Evolutionary conservation across 2,797 vertebrate genomes (phyloP), one percentile per base, ranked within the genome.

Genomic region (Diplodus puntazzo): DNA sequence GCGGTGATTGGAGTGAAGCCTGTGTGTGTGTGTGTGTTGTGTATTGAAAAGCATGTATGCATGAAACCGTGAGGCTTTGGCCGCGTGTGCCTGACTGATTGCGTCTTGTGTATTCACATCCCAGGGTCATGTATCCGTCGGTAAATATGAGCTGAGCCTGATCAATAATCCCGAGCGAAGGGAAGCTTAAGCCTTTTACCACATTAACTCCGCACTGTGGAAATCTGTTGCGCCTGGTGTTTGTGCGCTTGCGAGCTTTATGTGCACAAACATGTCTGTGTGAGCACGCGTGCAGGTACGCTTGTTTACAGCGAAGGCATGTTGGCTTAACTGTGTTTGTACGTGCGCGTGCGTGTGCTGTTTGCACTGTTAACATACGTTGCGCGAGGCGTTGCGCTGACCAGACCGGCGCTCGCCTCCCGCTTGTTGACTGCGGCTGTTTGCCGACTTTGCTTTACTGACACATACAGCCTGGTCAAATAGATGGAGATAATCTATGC

Each of bases 381-480:
- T 66, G 45, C 58, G n/a, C 27, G 54, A 69, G 71, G 61, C 23
- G 18, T 16, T 34, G 76, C 20, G 2, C 20, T 0, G 61, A 27
- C 21, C 46, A 14, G 64, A 30, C 65, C 34, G 54, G n/a, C 2
- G 8, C 55, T 55, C 16, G 16, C 75, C 55, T 63, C 53, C 59
- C 4, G n/a, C 69, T 82, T 27, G 78, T 90, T 85, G 84, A 90
- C 87, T 75, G 30, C 80, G 77, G 53, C 76, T 91, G 64, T 94
- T 92, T 90, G 80, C 87, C 4, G 14, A 73, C 78, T 54, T 52
- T 39, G 74, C 80, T 85, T 86, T 72, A 84, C 89, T 70, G 83
- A 89, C 88, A 92, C 86, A 88, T 77, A 20, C 92, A 76, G 90
- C 89, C 92, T 93, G 92, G 89, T 92, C 92, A 93, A 94, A 93